phyloP scores from a whole-genome alignment of 2,113 vertebrate genomes.

The Isichthys henryi region DNA sequence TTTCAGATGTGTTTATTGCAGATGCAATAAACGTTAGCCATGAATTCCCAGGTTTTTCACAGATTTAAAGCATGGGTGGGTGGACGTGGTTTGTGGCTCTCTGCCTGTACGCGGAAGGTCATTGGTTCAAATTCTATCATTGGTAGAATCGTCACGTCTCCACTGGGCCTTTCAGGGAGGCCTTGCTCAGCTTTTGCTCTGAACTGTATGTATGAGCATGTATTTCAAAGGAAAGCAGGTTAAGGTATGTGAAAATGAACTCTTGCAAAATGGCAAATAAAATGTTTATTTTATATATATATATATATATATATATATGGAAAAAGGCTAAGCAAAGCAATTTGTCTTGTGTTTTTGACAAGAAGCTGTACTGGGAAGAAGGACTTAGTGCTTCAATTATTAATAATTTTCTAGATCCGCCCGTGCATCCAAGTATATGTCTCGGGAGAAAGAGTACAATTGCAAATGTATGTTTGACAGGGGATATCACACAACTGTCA shows the following conservation, averaged over 20 bases:
- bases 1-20: neutral
- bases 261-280: too few species aligned
- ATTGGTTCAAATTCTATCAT: neutral
- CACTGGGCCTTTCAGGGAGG: neutral
- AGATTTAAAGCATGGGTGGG: neutral
- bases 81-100: neutral
- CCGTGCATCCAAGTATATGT: neutral
- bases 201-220: neutral
- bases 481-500: neutral
- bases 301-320: too few species aligned
- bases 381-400: neutral
- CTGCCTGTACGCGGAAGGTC: neutral
- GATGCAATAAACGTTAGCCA: neutral
- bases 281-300: too few species aligned
- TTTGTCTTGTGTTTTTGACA: neutral
- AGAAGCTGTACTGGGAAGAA: neutral
- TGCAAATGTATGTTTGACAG: neutral
- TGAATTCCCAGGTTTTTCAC: neutral
- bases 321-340: too few species aligned
- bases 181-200: neutral
- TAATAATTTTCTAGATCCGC: neutral
- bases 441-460: neutral
- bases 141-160: neutral
- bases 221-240: too few species aligned
- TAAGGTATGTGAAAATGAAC: too few species aligned